Evolutionary conservation across 2,888 invertebrate genomes (phyloP), one percentile per base, ranked within the genome.

Genomic region (Scaeva pyrastri): DNA sequence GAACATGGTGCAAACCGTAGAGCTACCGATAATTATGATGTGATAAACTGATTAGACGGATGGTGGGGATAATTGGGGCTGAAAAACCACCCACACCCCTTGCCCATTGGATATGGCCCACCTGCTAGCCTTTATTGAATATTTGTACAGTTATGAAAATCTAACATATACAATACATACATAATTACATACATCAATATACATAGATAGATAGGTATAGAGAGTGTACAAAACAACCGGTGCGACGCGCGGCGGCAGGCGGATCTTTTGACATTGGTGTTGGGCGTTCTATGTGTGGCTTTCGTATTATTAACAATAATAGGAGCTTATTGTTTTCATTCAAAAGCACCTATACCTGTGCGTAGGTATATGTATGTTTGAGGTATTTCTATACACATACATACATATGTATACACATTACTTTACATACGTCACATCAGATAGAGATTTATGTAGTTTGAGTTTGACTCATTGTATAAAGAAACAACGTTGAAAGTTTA

Each of bases 11-110:
- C 68, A 70, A 74, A 79, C 84, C 84, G 75, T 50, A 72, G 36
- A 64, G 66, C 75, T 31, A 75, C 84, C 84, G 84, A 84, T 84
- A 79, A 84, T 84, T 84, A 84, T 84, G 75, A 84, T 75, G 84
- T 75, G 79, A 79, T 84, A 79, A 84, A 84, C 84, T 84, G 79
- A 79, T 84, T 79, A 84, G 79, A 75, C 64, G 70, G 19, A 68
- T 70, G 66, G 66, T 43, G 45, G 43, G 74, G 70, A 45, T 79
- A 62, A 71, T 76, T 56, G 71, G 36, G 76, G 58, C 64, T 58
- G 21, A 48, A 62, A 55, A 74, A 55, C n/a, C 48, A 64, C 16
- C 31, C 8, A 31, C 31, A 31, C 5, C 31, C 31, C 31, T 0
- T 8, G 0, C 31, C 52, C 39, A 2, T 8, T 11, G 8, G 31